phyloP scores from a whole-genome alignment of 2,888 invertebrate species.

The Perizoma affinitatum region DNA sequence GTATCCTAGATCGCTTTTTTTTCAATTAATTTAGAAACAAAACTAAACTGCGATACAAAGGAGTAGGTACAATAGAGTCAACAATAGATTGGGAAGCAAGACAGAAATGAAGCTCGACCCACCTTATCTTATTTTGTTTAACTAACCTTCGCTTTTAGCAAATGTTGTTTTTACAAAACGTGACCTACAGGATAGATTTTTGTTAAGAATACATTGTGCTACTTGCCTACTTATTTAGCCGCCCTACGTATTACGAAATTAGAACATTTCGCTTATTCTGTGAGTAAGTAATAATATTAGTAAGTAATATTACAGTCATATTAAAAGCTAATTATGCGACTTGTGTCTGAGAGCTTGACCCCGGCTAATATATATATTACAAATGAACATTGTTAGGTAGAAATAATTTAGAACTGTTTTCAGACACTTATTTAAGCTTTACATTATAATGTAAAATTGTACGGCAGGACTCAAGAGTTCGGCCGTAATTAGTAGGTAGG shows the following conservation, averaged over 20 bases:
- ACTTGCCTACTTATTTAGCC: background rate
- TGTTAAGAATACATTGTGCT: slow-evolving; percentile 3
- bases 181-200: slow-evolving; percentile 14
- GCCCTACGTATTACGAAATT: background rate
- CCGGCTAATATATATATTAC: background rate
- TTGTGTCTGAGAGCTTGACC: slow-evolving; percentile 6
- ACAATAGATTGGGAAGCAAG: slow-evolving; percentile 28
- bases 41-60: slow-evolving; percentile 34
- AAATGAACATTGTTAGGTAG: slow-evolving; percentile 5
- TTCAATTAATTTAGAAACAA: slow-evolving; percentile 58
- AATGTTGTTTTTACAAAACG: slow-evolving; percentile 18
- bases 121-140: slow-evolving; percentile 23
- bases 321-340: slow-evolving; percentile 10
- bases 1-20: slow-evolving; percentile 61
- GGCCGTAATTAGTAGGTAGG: slow-evolving; percentile 29
- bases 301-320: background rate
- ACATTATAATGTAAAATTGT: slow-evolving; percentile 2
- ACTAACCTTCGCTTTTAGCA: slow-evolving; percentile 21
- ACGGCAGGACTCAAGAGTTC: background rate
- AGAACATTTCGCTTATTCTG: background rate
- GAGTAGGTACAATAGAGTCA: slow-evolving; percentile 23
- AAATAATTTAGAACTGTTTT: slow-evolving; percentile 22
- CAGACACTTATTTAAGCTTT: slow-evolving; percentile 13
- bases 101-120: slow-evolving; percentile 27
- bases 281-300: too few relatives aligned